Evolutionary conservation across 2,113 vertebrate species (phyloP).

Genomic region (Ariopsis seemanni): DNA sequence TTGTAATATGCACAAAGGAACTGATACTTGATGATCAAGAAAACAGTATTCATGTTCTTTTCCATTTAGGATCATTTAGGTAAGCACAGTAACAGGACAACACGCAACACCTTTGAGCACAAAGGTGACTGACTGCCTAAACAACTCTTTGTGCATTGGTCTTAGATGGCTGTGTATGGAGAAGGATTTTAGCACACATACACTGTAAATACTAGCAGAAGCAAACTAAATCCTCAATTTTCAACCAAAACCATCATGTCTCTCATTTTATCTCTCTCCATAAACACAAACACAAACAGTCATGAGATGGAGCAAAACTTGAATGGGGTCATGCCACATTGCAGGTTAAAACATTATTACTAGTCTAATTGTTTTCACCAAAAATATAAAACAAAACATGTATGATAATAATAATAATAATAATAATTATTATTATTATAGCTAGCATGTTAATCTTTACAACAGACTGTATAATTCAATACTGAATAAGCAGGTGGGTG

Average conservation of each 20-base stretch:
- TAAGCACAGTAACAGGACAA: constrained; percentile 42
- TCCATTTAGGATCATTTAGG: constrained; percentile 43
- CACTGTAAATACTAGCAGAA: not conserved
- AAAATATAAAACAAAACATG: not conserved
- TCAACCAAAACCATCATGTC: constrained; percentile 15
- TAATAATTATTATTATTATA: not conserved
- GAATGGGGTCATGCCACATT: constrained; percentile 47
- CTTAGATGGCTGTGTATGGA: not conserved
- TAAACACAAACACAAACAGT: constrained; percentile 17
- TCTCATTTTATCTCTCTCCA: not conserved
- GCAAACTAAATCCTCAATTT: constrained; percentile 9
- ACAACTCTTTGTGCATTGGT: constrained; percentile 14
- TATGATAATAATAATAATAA: not conserved
- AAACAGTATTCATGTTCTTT: not conserved
- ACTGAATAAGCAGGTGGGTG: constrained; percentile 25
- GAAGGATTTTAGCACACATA: constrained; percentile 15
- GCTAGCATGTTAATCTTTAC: constrained; percentile 11
- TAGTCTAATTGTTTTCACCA: not conserved
- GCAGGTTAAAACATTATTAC: constrained; percentile 54
- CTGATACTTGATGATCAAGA: not conserved
- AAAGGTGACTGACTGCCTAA: not conserved
- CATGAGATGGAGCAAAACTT: constrained; percentile 39
- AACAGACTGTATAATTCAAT: not conserved
- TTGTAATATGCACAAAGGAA: not conserved
- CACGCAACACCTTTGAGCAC: constrained; percentile 25